A percentile compares a stretch with the other conserved stretches of the same genome.
Evolutionary conservation across 2,797 vertebrate genomes (phyloP).

Genomic region (Mallotus villosus): DNA sequence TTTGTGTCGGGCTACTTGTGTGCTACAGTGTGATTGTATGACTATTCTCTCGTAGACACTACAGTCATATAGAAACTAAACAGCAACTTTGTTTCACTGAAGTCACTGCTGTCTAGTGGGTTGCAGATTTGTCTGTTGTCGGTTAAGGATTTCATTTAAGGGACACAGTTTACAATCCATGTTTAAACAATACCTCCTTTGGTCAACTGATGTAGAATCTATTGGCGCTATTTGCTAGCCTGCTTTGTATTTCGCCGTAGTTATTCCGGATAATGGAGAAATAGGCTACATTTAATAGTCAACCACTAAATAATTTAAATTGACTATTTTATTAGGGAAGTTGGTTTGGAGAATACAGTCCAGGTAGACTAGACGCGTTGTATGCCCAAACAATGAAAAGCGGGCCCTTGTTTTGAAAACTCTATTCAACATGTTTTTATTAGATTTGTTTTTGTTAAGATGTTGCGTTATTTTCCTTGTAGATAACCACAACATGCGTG

Average conservation of each 20-base stretch:
- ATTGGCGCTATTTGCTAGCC: background rate
- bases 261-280: too few species aligned
- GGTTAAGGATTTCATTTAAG: background rate
- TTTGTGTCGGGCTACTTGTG: constrained; percentile 26
- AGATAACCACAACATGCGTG: constrained; percentile 33
- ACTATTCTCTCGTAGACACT: constrained; percentile 26
- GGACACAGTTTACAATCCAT: background rate
- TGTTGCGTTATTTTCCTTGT: constrained; percentile 28
- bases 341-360: background rate
- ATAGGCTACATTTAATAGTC: too few species aligned
- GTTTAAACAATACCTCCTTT: background rate
- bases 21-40: constrained; percentile 53
- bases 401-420: background rate
- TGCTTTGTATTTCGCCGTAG: too few species aligned
- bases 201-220: too few species aligned
- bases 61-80: too few species aligned
- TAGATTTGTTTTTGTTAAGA: background rate
- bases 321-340: background rate
- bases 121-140: too few species aligned
- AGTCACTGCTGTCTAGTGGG: background rate
- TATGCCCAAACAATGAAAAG: background rate
- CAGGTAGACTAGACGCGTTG: background rate
- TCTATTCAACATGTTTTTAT: too few species aligned
- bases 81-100: constrained; percentile 2
- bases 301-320: too few species aligned